Percentiles rank a stretch among this genome's conserved stretches.
Conservation (phyloP, 1,140 invertebrate genomes). For the Drosophila suzukii region DNA sequence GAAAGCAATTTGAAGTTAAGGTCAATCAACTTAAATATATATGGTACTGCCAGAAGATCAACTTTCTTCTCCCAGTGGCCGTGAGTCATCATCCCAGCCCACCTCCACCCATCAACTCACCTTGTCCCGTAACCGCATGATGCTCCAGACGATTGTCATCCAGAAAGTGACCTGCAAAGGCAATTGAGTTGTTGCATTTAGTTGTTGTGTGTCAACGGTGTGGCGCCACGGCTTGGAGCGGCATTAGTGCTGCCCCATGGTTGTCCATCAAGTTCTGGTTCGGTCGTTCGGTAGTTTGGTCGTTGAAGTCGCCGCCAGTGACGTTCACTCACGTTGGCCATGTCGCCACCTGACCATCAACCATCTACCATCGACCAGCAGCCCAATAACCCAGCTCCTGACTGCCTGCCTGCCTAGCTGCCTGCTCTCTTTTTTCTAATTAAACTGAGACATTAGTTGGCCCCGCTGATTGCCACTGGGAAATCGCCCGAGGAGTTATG, state of each 20-base stretch:
- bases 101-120: slow-evolving; percentile 42
- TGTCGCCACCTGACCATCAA: slow-evolving; percentile 50
- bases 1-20: too few species aligned
- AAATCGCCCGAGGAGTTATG: slow-evolving; percentile 71
- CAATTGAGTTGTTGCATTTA: slow-evolving; percentile 77
- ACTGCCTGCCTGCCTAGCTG: slow-evolving; percentile 4
- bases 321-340: slow-evolving; percentile 70
- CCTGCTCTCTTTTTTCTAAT: slow-evolving; percentile 56
- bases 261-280: slow-evolving; percentile 63
- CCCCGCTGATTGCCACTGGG: slow-evolving; percentile 75
- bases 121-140: slow-evolving; percentile 74
- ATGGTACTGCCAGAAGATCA: too few species aligned
- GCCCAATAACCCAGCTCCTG: slow-evolving; percentile 3
- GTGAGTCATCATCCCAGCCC: slow-evolving; percentile 23
- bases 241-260: slow-evolving; percentile 71
- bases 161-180: slow-evolving; percentile 81
- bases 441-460: slow-evolving; percentile 74
- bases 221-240: slow-evolving; percentile 54
- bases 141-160: slow-evolving; percentile 84
- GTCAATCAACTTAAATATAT: too few species aligned
- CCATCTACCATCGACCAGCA: too few species aligned
- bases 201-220: slow-evolving; percentile 50
- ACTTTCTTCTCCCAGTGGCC: background rate
- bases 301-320: slow-evolving; percentile 59
- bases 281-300: slow-evolving; percentile 11